phyloP scores from a whole-genome alignment of 2,888 invertebrate genomes.

The Trachelus troglodyta region DNA sequence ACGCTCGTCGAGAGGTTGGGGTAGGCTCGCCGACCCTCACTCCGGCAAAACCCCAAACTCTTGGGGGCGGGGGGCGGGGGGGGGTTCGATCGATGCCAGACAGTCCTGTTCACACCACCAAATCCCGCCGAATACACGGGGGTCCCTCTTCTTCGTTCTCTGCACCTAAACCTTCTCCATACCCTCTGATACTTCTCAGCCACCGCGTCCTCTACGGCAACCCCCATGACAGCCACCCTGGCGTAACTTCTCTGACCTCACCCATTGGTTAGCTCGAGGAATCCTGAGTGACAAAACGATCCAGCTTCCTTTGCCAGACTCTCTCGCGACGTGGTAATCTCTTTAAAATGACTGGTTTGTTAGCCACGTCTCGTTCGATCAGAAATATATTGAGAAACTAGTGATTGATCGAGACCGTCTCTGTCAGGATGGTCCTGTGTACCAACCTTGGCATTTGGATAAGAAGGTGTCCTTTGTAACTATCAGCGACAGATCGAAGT shows the following conservation, averaged over 20 bases:
- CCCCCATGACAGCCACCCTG: neutral
- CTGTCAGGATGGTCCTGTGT: neutral
- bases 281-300: neutral
- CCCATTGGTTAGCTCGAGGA: neutral
- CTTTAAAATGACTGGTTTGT: neutral
- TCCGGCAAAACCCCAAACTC: conserved; percentile 28
- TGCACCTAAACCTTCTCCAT: neutral
- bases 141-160: conserved; percentile 2
- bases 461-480: neutral
- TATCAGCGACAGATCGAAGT: neutral
- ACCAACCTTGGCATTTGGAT: neutral
- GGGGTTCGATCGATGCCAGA: conserved; percentile 64
- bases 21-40: conserved; percentile 57
- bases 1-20: conserved; percentile 61
- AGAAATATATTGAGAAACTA: neutral
- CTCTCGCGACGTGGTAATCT: neutral
- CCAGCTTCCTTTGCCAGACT: neutral
- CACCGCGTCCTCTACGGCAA: neutral
- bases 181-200: neutral
- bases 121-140: conserved; percentile 45
- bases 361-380: neutral
- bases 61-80: conserved; percentile 14
- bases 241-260: neutral
- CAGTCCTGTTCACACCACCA: conserved; percentile 64
- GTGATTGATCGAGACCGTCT: neutral